Conservation (phyloP, 2,888 invertebrate genomes). For the Cosmopolites sordidus region DNA sequence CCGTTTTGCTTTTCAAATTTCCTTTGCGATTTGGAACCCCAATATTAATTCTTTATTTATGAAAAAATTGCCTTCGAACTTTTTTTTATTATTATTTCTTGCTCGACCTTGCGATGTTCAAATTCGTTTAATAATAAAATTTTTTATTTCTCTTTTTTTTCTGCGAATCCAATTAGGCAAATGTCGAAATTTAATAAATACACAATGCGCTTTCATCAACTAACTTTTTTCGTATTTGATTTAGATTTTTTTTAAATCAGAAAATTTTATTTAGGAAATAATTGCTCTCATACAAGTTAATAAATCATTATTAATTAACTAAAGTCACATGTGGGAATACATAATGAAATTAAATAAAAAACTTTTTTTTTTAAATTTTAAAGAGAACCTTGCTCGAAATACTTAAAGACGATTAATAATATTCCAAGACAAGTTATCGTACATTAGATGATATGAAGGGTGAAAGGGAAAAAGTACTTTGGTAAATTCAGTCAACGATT, state of each 20-base stretch:
- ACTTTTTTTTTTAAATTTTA: too few relatives aligned
- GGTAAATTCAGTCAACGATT: too few relatives aligned
- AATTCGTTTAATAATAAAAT: slow-evolving; percentile 1
- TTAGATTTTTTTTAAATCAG: not conserved
- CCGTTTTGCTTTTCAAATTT: slow-evolving; percentile 9
- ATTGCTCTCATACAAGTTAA: not conserved
- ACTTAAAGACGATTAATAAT: too few relatives aligned
- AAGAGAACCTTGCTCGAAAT: too few relatives aligned
- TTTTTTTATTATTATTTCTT: slow-evolving; percentile 3
- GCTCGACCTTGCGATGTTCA: slow-evolving; percentile 1
- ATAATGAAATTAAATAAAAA: not conserved
- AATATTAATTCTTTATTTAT: slow-evolving; percentile 10
- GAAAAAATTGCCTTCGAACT: slow-evolving; percentile 1
- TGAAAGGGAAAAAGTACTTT: too few relatives aligned
- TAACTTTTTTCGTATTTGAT: not conserved
- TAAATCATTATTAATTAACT: not conserved
- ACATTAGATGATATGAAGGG: too few relatives aligned
- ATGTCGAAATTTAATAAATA: slow-evolving; percentile 8
- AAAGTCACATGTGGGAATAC: not conserved
- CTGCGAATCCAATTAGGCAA: not conserved
- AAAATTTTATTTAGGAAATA: not conserved
- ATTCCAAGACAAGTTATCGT: too few relatives aligned
- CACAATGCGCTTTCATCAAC: slow-evolving; percentile 1
- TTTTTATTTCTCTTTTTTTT: slow-evolving; percentile 1
- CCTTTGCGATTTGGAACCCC: slow-evolving; percentile 5